These are phyloP conservation scores for Brachionichthys hirsutus DNA, from an alignment of 2,113 vertebrate genomes.

Conservation along the genomic window DNA sequence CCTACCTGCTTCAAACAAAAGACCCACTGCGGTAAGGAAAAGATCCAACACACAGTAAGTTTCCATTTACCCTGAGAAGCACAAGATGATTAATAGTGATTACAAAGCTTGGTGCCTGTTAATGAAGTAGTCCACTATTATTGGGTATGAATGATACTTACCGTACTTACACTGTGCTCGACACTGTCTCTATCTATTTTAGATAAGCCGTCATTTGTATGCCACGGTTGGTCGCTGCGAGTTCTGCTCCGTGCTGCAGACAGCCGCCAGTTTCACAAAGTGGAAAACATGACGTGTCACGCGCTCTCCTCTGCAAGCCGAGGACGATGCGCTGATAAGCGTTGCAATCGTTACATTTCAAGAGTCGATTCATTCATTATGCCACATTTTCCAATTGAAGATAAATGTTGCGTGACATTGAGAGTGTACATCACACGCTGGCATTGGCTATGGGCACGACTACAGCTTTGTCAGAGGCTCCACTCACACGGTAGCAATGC, in stretches of 20 bases:
- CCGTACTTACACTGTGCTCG: neutral
- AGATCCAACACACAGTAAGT: neutral
- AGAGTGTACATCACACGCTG: constrained; percentile 36
- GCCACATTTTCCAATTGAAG: constrained; percentile 49
- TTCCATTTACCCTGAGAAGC: neutral
- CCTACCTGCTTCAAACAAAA: neutral
- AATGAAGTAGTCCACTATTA: constrained; percentile 1
- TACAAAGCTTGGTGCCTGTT: constrained; percentile 12
- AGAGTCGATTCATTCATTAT: constrained; percentile 44
- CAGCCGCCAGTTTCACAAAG: constrained; percentile 28
- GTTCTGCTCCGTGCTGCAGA: constrained; percentile 28
- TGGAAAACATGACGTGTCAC: constrained; percentile 56
- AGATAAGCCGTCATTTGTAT: constrained; percentile 26
- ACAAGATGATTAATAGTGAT: constrained; percentile 2
- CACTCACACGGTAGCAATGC: too few relatives aligned
- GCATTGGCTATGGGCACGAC: too few relatives aligned
- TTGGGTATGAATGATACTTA: constrained; percentile 10
- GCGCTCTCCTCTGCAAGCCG: constrained; percentile 32
- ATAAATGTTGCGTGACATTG: constrained; percentile 68
- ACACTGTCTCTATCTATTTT: constrained; percentile 2
- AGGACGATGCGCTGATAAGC: constrained; percentile 66
- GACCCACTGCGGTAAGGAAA: neutral
- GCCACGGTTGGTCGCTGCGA: constrained; percentile 12
- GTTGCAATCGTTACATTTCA: constrained; percentile 67
- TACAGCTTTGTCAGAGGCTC: too few relatives aligned